Percentiles rank a stretch among this genome's conserved stretches.
phyloP scores from a whole-genome alignment of 2,113 vertebrate genomes.

The Porphyrio hochstetteri region DNA sequence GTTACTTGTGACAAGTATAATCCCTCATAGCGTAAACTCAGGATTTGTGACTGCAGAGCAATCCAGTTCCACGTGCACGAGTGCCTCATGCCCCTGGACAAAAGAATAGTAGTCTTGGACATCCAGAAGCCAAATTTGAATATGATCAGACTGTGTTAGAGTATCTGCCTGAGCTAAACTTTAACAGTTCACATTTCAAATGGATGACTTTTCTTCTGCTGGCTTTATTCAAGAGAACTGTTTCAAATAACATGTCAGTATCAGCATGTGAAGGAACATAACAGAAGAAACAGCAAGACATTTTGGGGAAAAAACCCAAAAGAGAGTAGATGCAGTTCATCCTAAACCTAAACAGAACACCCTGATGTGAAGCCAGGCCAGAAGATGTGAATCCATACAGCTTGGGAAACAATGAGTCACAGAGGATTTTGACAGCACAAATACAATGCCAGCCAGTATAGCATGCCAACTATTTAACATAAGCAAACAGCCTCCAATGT shows the following conservation, averaged over 20 bases:
- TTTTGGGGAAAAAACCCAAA: neutral
- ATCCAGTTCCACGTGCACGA: neutral
- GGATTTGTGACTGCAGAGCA: neutral
- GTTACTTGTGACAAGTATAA: neutral
- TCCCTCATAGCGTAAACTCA: neutral
- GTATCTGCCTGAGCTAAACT: neutral
- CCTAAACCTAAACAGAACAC: neutral
- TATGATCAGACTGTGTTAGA: neutral
- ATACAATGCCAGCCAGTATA: neutral
- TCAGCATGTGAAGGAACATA: neutral
- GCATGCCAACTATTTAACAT: neutral
- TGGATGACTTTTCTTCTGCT: neutral
- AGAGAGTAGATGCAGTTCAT: neutral
- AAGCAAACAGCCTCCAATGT: neutral
- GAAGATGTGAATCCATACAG: neutral
- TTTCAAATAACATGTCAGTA: neutral
- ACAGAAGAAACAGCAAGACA: neutral
- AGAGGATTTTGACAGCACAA: neutral
- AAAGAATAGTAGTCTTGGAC: neutral
- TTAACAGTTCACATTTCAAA: neutral
- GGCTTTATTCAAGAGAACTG: neutral
- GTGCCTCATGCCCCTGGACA: neutral
- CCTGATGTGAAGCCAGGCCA: neutral
- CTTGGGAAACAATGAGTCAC: neutral
- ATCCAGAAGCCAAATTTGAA: neutral